A percentile compares a stretch with the other conserved stretches of the same genome.
Evolutionary conservation across 2,797 vertebrate species (phyloP).

Genomic region (Xiphorhynchus erythropygius): DNA sequence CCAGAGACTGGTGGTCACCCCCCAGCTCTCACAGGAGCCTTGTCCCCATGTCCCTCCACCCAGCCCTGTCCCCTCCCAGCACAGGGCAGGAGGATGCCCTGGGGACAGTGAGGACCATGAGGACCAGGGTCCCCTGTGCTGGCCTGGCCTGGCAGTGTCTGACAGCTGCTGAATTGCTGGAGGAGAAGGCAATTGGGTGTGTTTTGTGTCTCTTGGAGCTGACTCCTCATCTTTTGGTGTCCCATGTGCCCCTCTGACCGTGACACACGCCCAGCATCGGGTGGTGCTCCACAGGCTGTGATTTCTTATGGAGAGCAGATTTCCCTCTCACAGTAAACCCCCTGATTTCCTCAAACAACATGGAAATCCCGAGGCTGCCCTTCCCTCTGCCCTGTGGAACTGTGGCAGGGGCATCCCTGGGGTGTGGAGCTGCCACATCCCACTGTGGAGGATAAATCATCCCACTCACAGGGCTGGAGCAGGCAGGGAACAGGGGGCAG

Average conservation of each 20-base stretch:
- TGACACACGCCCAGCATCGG: fast-evolving
- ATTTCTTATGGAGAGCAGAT: background rate
- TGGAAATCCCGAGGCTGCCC: background rate
- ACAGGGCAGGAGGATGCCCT: background rate
- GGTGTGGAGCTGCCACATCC: background rate
- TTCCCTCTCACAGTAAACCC: background rate
- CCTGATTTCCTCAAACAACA: background rate
- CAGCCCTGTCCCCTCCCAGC: background rate
- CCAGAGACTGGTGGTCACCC: background rate
- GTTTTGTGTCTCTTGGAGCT: background rate
- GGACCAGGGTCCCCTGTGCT: background rate
- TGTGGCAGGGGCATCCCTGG: background rate
- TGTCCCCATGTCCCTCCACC: fast-evolving
- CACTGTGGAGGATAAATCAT: background rate
- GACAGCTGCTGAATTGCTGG: background rate
- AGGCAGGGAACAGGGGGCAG: background rate
- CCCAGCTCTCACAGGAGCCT: background rate
- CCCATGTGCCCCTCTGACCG: background rate
- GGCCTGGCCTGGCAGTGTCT: background rate
- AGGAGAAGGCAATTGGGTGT: background rate
- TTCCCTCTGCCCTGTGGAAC: background rate
- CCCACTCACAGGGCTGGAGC: fast-evolving
- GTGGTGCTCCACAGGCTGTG: background rate
- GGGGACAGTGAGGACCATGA: fast-evolving
- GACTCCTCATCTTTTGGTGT: background rate